Evolutionary conservation across 2,797 vertebrate genomes (phyloP).

Genomic region (Emydoidea blandingii): DNA sequence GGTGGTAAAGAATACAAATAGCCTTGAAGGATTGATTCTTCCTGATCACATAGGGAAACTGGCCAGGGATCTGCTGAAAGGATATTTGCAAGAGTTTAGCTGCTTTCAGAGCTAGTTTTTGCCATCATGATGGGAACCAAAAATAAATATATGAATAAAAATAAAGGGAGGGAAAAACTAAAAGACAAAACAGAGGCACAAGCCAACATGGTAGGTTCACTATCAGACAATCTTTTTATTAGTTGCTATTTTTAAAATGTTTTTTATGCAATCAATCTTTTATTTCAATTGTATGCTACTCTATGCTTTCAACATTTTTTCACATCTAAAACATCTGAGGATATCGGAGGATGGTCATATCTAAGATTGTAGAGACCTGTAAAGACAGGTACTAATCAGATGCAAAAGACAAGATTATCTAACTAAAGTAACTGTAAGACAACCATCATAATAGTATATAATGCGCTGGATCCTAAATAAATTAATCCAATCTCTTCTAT

Average conservation of each 20-base stretch:
- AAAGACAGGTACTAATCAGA: not conserved
- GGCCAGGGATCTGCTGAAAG: slow-evolving; percentile 37
- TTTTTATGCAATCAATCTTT: not conserved
- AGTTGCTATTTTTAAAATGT: not conserved
- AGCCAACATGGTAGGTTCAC: not conserved
- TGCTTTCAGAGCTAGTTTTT: slow-evolving; percentile 33
- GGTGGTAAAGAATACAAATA: not conserved
- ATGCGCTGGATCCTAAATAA: not conserved
- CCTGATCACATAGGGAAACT: slow-evolving; percentile 51
- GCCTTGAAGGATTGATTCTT: not conserved
- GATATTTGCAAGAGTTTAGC: slow-evolving; percentile 8
- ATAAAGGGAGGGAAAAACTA: not conserved
- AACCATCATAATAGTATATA: not conserved
- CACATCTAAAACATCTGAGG: not conserved
- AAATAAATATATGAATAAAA: slow-evolving; percentile 28
- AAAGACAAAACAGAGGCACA: slow-evolving; percentile 23
- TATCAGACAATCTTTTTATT: not conserved
- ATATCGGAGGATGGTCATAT: not conserved
- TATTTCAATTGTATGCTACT: not conserved
- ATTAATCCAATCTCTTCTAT: not conserved
- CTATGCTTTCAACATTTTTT: not conserved
- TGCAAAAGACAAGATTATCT: not conserved
- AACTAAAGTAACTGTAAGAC: not conserved
- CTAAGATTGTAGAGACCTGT: not conserved
- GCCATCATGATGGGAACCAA: not conserved